These are phyloP conservation scores for Cryptophagus acutangulus DNA, from an alignment of 2,888 invertebrate species.

Conservation along the genomic window DNA sequence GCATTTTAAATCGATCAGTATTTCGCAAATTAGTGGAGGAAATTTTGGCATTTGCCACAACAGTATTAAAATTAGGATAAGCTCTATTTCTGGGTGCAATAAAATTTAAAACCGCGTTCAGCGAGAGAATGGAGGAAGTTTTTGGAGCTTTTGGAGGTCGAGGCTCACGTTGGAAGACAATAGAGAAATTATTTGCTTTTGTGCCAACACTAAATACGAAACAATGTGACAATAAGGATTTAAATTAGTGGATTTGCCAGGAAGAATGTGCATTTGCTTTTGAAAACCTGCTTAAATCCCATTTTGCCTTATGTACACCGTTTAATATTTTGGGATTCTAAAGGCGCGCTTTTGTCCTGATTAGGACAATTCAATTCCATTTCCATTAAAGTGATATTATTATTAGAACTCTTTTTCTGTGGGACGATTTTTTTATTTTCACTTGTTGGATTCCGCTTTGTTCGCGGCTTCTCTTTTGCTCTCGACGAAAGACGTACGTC, in stretches of 20 bases:
- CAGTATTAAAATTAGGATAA: too few species aligned
- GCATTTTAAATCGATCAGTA: too few species aligned
- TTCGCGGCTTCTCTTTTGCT: constrained; percentile 11
- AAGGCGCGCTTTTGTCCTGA: too few species aligned
- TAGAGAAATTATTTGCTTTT: constrained; percentile 19
- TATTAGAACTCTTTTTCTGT: too few species aligned
- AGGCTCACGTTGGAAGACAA: constrained; percentile 13
- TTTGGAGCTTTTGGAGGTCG: constrained; percentile 16
- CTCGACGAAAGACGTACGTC: constrained; percentile 15
- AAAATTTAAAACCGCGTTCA: constrained; percentile 15
- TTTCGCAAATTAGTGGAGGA: too few species aligned
- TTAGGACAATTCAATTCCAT: too few species aligned
- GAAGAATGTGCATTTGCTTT: constrained; percentile 12
- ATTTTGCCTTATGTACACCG: constrained; percentile 2
- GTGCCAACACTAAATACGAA: constrained; percentile 15
- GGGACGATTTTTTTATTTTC: too few species aligned
- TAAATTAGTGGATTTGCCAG: constrained; percentile 14
- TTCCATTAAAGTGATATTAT: too few species aligned
- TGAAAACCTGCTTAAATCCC: constrained; percentile 11
- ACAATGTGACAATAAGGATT: constrained; percentile 18
- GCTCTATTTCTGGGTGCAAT: too few species aligned
- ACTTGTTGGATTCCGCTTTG: constrained; percentile 21
- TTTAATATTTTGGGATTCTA: too few species aligned
- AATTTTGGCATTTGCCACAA: too few species aligned
- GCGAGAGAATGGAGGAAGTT: too few species aligned